These are phyloP conservation scores for Dipodomys ordii DNA, from an alignment of 2,113 vertebrate species.

Conservation along the genomic window DNA sequence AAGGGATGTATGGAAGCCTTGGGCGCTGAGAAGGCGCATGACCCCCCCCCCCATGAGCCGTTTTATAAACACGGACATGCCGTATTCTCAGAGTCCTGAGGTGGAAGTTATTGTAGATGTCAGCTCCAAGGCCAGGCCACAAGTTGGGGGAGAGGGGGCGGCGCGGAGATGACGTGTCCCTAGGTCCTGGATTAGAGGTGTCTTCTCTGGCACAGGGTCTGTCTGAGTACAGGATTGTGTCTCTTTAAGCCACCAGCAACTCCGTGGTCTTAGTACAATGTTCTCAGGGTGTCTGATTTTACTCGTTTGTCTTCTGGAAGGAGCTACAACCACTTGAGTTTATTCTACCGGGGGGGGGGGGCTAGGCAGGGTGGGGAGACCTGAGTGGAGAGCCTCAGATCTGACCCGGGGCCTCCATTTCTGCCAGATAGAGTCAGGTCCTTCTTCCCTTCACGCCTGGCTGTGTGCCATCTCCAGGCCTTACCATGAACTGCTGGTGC, in stretches of 20 bases:
- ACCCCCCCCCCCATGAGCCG: too few species aligned
- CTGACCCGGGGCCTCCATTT: not conserved
- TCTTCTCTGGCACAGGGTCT: not conserved
- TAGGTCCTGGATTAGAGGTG: not conserved
- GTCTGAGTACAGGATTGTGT: not conserved
- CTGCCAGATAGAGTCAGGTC: too few species aligned
- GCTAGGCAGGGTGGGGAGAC: accelerated
- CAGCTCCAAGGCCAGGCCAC: not conserved
- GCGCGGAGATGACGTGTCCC: not conserved
- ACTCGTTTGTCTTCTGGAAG: not conserved
- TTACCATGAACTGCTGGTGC: not conserved
- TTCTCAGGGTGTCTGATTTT: not conserved
- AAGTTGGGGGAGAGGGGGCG: too few species aligned
- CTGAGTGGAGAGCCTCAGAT: not conserved
- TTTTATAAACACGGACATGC: too few species aligned
- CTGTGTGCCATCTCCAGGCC: too few species aligned
- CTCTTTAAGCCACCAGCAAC: not conserved
- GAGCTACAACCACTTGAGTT: not conserved
- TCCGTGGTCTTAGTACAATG: not conserved
- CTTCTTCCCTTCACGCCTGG: too few species aligned
- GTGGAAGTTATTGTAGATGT: not conserved
- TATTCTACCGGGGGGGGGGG: not conserved
- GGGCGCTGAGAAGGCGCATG: not conserved
- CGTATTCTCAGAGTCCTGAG: not conserved
- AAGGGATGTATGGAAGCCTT: accelerated